A percentile compares a stretch with the other conserved stretches of the same genome.
Evolutionary conservation across 2,888 invertebrate genomes (phyloP).

Genomic region (Pachycephus smyrnensis): DNA sequence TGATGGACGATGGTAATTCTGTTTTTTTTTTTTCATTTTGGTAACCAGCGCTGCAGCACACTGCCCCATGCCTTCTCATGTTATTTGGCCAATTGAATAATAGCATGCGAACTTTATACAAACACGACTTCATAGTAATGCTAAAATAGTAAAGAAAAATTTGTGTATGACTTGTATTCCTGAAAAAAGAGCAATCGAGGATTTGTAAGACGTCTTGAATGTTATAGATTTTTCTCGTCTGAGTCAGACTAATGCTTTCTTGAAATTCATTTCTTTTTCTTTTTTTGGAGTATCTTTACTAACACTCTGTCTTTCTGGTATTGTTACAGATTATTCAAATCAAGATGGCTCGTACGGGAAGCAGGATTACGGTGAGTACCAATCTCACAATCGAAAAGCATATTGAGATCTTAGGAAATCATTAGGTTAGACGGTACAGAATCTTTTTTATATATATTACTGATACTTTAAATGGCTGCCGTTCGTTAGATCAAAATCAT

Average conservation of each 20-base stretch:
- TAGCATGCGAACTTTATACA: too few species aligned
- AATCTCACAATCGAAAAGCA: conserved; percentile 22
- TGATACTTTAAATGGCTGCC: too few species aligned
- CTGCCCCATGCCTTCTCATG: conserved; percentile 19
- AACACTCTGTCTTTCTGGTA: neutral
- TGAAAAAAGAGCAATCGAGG: too few species aligned
- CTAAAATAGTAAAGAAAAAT: too few species aligned
- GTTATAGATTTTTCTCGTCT: conserved; percentile 36
- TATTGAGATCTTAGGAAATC: neutral
- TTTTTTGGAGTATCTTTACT: conserved; percentile 2
- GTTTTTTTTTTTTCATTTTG: conserved; percentile 5
- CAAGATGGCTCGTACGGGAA: conserved; percentile 62
- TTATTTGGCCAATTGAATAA: too few species aligned
- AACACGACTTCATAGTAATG: too few species aligned
- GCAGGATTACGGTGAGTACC: conserved; percentile 66
- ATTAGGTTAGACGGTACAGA: neutral
- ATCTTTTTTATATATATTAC: too few species aligned
- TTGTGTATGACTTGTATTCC: too few species aligned
- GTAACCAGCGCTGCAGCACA: conserved; percentile 39
- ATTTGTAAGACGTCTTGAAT: too few species aligned
- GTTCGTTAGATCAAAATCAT: too few species aligned
- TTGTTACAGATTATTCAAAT: conserved; percentile 58
- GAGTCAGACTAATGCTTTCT: conserved; percentile 29
- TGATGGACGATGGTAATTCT: too few species aligned
- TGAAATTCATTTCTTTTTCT: conserved; percentile 17